A percentile compares a stretch with the other conserved stretches of the same genome.
Evolutionary conservation across 2,888 invertebrate genomes (phyloP).

Genomic region (Tipula helvola): DNA sequence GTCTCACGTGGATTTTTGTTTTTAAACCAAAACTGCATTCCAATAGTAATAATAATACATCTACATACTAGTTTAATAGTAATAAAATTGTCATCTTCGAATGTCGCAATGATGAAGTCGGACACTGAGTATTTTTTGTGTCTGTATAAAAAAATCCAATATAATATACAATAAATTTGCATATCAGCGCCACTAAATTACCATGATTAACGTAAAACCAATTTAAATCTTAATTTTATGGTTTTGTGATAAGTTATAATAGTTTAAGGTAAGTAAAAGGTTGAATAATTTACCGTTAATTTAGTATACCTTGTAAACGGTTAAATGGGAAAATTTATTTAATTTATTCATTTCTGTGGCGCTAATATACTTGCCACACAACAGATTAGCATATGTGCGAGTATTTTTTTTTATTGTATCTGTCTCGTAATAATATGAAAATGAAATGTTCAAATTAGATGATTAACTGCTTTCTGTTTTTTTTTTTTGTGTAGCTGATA

Average conservation of each 20-base stretch:
- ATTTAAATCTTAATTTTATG: neutral
- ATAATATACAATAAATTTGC: neutral
- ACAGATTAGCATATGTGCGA: neutral
- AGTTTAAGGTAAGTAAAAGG: neutral
- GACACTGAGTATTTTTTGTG: neutral
- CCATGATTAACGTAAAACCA: neutral
- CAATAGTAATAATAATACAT: neutral
- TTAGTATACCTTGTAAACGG: neutral
- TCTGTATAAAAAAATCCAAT: neutral
- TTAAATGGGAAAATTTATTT: neutral
- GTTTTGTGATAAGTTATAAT: neutral
- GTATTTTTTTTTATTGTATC: neutral
- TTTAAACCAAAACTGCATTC: neutral
- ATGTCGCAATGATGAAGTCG: neutral
- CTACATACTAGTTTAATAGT: neutral
- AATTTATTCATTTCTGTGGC: neutral
- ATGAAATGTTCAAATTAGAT: too few relatives aligned
- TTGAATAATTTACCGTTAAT: neutral
- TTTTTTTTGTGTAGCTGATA: too few relatives aligned
- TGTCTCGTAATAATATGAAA: too few relatives aligned
- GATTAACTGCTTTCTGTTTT: too few relatives aligned
- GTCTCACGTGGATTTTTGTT: neutral
- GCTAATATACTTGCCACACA: neutral
- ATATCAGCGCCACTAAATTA: constrained; percentile 4
- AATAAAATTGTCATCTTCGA: neutral